phyloP scores from a whole-genome alignment of 1,140 invertebrate species.

The Drosophila neocordata region DNA sequence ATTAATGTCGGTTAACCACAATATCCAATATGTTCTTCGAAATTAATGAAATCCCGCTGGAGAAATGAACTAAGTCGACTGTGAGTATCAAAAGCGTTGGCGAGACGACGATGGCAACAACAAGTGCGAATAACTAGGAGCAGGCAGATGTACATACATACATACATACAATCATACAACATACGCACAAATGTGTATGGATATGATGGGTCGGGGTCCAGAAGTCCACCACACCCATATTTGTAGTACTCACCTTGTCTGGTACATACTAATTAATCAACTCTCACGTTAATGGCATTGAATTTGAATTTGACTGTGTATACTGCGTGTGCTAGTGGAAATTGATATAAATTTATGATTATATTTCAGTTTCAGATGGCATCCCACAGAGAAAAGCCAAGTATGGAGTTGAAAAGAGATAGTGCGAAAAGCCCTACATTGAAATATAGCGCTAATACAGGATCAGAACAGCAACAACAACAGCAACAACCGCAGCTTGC shows the following conservation, averaged over 20 bases:
- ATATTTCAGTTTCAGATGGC: conserved; percentile 42
- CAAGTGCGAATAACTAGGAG: conserved; percentile 11
- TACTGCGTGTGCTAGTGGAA: not conserved
- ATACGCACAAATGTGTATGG: conserved; percentile 3
- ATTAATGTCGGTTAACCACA: not conserved
- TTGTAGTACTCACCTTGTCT: conserved; percentile 10
- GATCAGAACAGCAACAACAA: not conserved
- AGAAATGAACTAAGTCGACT: conserved; percentile 5
- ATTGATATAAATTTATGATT: conserved; percentile 30
- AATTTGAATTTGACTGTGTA: conserved; percentile 8
- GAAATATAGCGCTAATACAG: not conserved
- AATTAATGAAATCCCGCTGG: not conserved
- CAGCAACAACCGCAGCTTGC: not conserved
- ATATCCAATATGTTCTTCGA: not conserved
- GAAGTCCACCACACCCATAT: conserved; percentile 9
- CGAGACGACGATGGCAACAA: conserved; percentile 5
- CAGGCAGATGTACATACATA: conserved; percentile 11
- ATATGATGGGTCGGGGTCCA: conserved; percentile 5
- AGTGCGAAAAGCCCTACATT: conserved; percentile 13
- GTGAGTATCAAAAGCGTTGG: conserved; percentile 3
- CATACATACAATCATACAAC: conserved; percentile 2
- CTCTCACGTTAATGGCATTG: conserved; percentile 9
- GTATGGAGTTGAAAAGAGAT: conserved; percentile 36
- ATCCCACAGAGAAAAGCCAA: conserved; percentile 19
- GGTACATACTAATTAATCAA: conserved; percentile 12